Evolutionary conservation across 1,140 invertebrate genomes (phyloP), one percentile per base, ranked within the genome.

Genomic region (Drosophila bocki): DNA sequence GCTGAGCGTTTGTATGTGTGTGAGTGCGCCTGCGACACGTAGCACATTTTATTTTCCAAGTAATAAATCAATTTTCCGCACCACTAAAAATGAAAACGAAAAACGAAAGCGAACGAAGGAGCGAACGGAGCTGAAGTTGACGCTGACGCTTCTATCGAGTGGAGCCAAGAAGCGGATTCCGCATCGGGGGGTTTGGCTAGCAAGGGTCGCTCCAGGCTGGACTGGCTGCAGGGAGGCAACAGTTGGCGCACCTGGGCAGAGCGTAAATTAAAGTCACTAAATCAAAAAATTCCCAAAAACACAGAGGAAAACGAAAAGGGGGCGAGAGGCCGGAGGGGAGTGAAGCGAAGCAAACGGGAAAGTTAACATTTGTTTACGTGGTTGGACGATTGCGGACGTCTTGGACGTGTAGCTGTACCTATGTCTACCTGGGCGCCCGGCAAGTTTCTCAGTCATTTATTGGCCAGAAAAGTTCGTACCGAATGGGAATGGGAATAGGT

Each of bases 51-150:
- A 90, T 88, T 91, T 91, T 91, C 84, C 88, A 91, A 91, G 88
- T 88, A 91, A 91, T 91, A 91, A 91, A 91, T 91, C 88, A 91
- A 91, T 91, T 91, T 91, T 91, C 88, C 88, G 88, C 88, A 91
- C 88, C 88, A 91, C 90, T 88, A 91, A 91, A 91, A 91, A 91
- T 88, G 88, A 91, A 91, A 85, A 91, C 83, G 83, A 88, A 84
- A 82, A 84, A 82, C 83, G 80, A 86, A 90, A 63, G 26, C 60
- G 48, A 70, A 67, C 61, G 61, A 69, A 32, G 47, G 47, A 69
- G 39, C 65, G 47, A 51, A 12, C 54, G 53, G 56, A 69, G 64
- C 75, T 77, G 80, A 83, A 74, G 83, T 78, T 90, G 83, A 86
- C 82, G 82, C 77, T 81, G 65, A 69, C 68, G 70, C 70, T 91